phyloP scores from a whole-genome alignment of 2,888 invertebrate species.

The Adela reaumurella region DNA sequence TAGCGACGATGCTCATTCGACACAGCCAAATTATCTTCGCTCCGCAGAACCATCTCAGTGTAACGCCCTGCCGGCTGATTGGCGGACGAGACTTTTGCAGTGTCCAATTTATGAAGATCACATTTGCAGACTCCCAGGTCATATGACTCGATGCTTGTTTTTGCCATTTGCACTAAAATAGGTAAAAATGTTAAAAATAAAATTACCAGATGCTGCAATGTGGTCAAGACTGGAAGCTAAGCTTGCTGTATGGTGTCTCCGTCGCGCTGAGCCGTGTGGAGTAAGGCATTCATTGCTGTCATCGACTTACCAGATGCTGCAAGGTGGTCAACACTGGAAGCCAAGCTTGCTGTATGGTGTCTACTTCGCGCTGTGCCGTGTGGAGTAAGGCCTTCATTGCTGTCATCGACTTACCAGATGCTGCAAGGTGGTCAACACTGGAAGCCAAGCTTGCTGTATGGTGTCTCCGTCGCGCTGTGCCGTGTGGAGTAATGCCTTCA shows the following conservation, averaged over 20 bases:
- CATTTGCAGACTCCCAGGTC: too few relatives aligned
- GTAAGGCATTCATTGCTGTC: constrained; percentile 91
- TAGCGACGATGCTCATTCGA: too few relatives aligned
- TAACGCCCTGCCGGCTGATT: too few relatives aligned
- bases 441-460: constrained; percentile 92
- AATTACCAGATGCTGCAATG: constrained; percentile 83
- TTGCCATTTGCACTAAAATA: too few relatives aligned
- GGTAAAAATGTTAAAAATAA: too few relatives aligned
- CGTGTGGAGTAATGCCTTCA: constrained; percentile 84
- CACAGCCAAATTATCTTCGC: too few relatives aligned
- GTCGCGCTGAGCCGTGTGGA: constrained; percentile 87
- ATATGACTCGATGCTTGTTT: too few relatives aligned
- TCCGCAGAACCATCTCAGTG: too few relatives aligned
- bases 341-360: constrained; percentile 91
- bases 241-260: constrained; percentile 89
- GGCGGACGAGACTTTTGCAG: too few relatives aligned
- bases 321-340: constrained; percentile 92
- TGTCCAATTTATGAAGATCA: too few relatives aligned
- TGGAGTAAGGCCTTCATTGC: constrained; percentile 90
- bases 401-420: constrained; percentile 78
- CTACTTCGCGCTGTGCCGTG: constrained; percentile 89
- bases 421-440: constrained; percentile 92
- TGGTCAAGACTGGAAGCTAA: constrained; percentile 95
- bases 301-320: constrained; percentile 81
- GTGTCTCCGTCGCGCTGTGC: constrained; percentile 91